Percentiles rank a stretch among this genome's conserved stretches.
Conservation (phyloP, 2,888 invertebrate genomes). For the Lysandra coridon region DNA sequence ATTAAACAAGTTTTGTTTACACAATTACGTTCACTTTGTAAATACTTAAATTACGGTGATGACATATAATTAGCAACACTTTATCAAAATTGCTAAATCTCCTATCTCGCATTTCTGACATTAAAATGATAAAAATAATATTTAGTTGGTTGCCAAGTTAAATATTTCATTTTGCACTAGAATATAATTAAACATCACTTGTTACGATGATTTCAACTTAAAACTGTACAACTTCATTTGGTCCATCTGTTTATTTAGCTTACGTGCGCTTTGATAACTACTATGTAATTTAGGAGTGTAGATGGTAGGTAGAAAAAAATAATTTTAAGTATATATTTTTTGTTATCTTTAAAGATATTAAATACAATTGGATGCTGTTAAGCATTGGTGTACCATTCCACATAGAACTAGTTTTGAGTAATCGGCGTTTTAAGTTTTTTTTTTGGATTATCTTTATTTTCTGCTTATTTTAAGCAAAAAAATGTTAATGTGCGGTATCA, state of each 20-base stretch:
- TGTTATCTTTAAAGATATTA: no score
- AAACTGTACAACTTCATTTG: neutral
- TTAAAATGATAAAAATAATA: conserved; percentile 24
- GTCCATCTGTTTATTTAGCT: neutral
- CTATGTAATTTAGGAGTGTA: neutral
- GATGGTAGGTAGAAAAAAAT: neutral
- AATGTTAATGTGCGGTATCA: no score
- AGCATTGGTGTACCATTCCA: no score
- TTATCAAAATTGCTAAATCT: neutral
- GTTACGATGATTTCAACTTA: neutral
- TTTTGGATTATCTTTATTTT: no score
- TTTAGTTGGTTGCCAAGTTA: conserved; percentile 25
- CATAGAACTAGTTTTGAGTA: no score
- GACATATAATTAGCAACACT: conserved; percentile 7
- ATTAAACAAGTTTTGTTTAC: neutral
- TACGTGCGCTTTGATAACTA: neutral
- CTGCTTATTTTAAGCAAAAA: no score
- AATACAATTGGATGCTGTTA: no score
- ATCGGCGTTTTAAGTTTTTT: no score
- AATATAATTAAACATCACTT: neutral
- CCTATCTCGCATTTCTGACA: conserved; percentile 13
- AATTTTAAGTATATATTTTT: no score
- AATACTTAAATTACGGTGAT: neutral
- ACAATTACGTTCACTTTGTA: neutral
- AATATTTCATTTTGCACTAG: conserved; percentile 20